A percentile compares a stretch with the other conserved stretches of the same genome.
Evolutionary conservation across 1,140 invertebrate genomes (phyloP).

Genomic region (Chlorops oryzae): DNA sequence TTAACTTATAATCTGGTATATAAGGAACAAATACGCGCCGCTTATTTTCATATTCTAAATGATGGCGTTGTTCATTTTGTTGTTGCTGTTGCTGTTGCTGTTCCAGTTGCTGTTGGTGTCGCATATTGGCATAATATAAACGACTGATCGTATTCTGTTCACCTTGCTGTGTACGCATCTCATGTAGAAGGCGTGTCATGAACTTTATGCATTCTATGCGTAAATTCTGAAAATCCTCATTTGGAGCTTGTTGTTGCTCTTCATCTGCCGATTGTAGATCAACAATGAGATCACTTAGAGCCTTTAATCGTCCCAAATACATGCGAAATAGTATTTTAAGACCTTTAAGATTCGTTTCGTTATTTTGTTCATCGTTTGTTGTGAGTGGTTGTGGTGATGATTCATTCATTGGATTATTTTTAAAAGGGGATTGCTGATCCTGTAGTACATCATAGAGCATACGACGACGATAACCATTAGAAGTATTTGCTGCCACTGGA

Average conservation of each 20-base stretch:
- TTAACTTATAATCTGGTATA: conserved; percentile 40
- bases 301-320: conserved; percentile 42
- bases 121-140: conserved; percentile 1
- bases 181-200: conserved; percentile 28
- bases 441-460: conserved; percentile 42
- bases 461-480: conserved; percentile 36
- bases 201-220: conserved; percentile 42
- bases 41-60: too few relatives aligned
- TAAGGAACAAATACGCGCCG: conserved; percentile 37
- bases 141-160: not conserved
- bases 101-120: not conserved
- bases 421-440: conserved; percentile 37
- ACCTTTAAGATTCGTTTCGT: conserved; percentile 34
- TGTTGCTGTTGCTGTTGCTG: not conserved
- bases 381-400: not conserved
- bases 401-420: conserved; percentile 29
- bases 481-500: too few relatives aligned
- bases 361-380: not conserved
- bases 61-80: conserved; percentile 1
- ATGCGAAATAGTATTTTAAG: conserved; percentile 45
- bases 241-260: conserved; percentile 33
- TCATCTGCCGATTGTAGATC: conserved; percentile 39
- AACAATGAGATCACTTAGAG: conserved; percentile 38
- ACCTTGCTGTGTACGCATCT: conserved; percentile 13
- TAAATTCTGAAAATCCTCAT: conserved; percentile 35